phyloP scores from a whole-genome alignment of 2,888 invertebrate species.

The Lacanobia oleracea region DNA sequence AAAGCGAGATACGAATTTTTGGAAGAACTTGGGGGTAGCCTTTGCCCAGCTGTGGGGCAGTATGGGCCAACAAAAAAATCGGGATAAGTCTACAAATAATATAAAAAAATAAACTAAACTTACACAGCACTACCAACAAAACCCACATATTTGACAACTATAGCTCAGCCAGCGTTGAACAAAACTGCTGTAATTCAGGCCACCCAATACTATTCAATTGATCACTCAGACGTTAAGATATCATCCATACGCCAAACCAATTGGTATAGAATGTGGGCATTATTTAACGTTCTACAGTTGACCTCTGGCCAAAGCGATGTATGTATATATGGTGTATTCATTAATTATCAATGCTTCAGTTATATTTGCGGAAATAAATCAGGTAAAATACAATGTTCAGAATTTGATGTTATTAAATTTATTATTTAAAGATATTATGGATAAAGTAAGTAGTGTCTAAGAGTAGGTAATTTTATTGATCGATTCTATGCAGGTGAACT shows the following conservation, averaged over 20 bases:
- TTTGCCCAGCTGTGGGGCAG: no score
- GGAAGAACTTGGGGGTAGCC: no score
- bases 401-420: no score
- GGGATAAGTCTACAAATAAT: no score
- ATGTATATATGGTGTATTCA: conserved; percentile 26
- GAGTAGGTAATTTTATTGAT: no score
- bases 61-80: no score
- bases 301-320: conserved; percentile 28
- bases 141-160: conserved; percentile 50
- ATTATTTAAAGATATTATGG: no score
- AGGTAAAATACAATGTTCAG: no score
- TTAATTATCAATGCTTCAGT: background rate
- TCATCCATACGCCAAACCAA: conserved; percentile 43
- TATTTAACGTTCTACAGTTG: conserved; percentile 43
- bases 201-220: conserved; percentile 46
- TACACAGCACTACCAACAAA: conserved; percentile 47
- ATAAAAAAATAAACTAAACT: conserved; percentile 25
- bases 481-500: no score
- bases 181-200: conserved; percentile 36
- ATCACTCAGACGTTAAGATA: conserved; percentile 47
- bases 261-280: conserved; percentile 55
- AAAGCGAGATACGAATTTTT: no score
- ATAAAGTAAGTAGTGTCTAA: no score
- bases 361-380: background rate
- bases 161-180: background rate